phyloP scores from a whole-genome alignment of 1,140 invertebrate genomes.

The Procambarus virginalis region DNA sequence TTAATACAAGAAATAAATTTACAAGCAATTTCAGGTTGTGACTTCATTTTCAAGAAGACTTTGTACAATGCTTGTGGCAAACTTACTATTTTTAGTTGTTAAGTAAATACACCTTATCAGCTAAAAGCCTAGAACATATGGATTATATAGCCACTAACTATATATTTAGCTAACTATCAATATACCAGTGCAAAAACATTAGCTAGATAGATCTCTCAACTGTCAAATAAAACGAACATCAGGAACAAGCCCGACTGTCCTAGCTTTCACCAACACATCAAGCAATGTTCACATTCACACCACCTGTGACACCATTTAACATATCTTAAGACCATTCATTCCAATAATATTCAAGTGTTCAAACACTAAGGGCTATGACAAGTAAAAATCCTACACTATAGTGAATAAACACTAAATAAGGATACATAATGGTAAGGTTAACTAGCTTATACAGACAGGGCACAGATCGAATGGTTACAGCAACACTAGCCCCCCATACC shows the following conservation, averaged over 20 bases:
- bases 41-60: not conserved
- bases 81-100: not conserved
- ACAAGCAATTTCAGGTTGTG: not conserved
- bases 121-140: not conserved
- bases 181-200: not conserved
- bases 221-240: not conserved
- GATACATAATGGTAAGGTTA: not conserved
- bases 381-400: slow-evolving; percentile 2
- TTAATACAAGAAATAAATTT: not conserved
- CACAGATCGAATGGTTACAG: not conserved
- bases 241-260: not conserved
- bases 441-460: not conserved
- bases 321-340: not conserved
- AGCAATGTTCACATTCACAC: not conserved
- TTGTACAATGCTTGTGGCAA: not conserved
- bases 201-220: not conserved
- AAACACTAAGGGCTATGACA: not conserved
- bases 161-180: not conserved
- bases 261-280: not conserved
- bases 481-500: not conserved
- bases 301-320: not conserved
- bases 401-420: slow-evolving; percentile 9
- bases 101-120: not conserved
- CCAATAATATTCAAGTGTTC: not conserved
- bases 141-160: not conserved